Conservation (phyloP, 2,797 vertebrate species). For the Pantherophis alleghaniensis region DNA sequence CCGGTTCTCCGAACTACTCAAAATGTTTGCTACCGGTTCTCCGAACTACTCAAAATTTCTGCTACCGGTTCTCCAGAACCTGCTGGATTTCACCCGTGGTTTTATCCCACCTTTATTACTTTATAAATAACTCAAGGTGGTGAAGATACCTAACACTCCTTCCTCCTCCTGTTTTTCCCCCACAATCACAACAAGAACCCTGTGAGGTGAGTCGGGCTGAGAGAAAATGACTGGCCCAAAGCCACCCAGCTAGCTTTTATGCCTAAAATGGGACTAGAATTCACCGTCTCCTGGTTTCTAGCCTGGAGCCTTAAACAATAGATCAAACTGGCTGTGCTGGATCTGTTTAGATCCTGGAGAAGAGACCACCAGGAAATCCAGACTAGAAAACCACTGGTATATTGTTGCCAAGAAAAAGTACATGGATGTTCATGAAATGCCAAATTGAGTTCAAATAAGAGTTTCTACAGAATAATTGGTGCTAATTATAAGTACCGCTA, state of each 20-base stretch:
- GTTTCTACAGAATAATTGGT: background rate
- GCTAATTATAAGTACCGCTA: background rate
- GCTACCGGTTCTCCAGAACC: too few species aligned
- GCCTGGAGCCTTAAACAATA: background rate
- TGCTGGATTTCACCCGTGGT: background rate
- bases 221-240: background rate
- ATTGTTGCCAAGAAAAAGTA: background rate
- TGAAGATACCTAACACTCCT: background rate
- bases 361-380: background rate
- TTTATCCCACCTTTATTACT: background rate
- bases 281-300: background rate
- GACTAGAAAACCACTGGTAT: background rate
- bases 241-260: background rate
- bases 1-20: too few species aligned
- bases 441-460: background rate
- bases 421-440: background rate
- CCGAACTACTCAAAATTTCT: too few species aligned
- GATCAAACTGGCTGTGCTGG: background rate
- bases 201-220: background rate
- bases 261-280: background rate
- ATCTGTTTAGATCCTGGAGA: background rate
- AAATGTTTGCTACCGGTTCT: too few species aligned
- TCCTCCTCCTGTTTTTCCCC: rapidly evolving
- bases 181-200: background rate
- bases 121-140: background rate